A percentile compares a stretch with the other conserved stretches of the same genome.
phyloP scores from a whole-genome alignment of 2,888 invertebrate genomes.

The Hydraecia micacea region DNA sequence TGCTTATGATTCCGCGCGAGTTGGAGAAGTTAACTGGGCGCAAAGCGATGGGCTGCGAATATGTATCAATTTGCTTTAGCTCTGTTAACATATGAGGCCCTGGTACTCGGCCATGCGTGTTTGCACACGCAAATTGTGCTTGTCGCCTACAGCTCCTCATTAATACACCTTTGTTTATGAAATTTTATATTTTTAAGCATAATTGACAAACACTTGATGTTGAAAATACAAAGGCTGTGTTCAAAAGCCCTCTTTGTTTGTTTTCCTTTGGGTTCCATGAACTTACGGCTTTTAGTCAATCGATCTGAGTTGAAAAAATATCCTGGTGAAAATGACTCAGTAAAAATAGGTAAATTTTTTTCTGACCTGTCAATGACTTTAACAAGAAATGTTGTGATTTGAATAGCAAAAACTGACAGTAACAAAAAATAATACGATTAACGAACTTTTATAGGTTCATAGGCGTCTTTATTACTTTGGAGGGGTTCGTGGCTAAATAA shows the following conservation, averaged over 20 bases:
- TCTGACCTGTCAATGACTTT: constrained; percentile 2
- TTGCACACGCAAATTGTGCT: constrained; percentile 54
- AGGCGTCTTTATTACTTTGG: neutral
- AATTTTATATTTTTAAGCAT: constrained; percentile 42
- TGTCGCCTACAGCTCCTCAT: constrained; percentile 36
- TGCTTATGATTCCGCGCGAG: constrained; percentile 64
- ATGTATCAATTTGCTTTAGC: constrained; percentile 54
- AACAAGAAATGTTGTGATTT: constrained; percentile 36
- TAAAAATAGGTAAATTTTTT: neutral
- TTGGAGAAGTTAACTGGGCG: constrained; percentile 64
- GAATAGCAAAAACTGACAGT: constrained; percentile 27
- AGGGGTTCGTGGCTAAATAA: neutral
- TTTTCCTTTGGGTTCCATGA: constrained; percentile 39
- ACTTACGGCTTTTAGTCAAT: constrained; percentile 50
- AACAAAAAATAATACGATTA: constrained; percentile 20
- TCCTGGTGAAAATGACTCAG: constrained; percentile 16
- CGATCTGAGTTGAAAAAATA: constrained; percentile 39
- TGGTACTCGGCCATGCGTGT: constrained; percentile 37
- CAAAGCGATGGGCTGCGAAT: constrained; percentile 43
- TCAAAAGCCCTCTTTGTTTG: constrained; percentile 30
- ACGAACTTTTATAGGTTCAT: neutral
- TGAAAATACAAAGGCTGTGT: constrained; percentile 51
- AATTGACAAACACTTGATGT: constrained; percentile 59
- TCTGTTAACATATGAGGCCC: constrained; percentile 49
- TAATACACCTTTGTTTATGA: constrained; percentile 30